phyloP scores from a whole-genome alignment of 1,140 invertebrate genomes.

The Calliopsis andreniformis region DNA sequence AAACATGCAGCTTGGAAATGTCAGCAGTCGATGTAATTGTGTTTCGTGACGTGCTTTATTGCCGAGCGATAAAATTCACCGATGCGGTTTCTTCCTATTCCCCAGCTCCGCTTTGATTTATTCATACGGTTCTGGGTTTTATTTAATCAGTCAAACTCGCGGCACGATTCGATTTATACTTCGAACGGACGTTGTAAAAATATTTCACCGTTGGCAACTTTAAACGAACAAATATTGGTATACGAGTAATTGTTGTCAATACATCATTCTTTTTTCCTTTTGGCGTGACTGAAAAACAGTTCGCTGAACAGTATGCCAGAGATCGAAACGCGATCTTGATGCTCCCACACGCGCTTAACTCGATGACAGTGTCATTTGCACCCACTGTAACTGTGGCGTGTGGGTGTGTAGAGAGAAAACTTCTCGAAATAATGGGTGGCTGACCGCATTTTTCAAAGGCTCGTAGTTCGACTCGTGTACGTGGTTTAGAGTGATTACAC shows the following conservation, averaged over 20 bases:
- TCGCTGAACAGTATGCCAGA: not conserved
- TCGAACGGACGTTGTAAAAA: not conserved
- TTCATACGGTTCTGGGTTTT: conserved; percentile 7
- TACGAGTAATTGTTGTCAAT: conserved; percentile 29
- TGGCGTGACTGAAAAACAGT: not conserved
- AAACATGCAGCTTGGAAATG: conserved; percentile 47
- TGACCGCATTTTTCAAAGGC: conserved; percentile 68
- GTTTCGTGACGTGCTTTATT: conserved; percentile 48
- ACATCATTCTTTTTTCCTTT: conserved; percentile 13
- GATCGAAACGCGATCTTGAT: conserved; percentile 14
- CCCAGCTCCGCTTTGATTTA: conserved; percentile 14
- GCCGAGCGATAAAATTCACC: conserved; percentile 43
- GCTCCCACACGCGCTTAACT: not conserved
- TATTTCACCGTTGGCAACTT: not conserved
- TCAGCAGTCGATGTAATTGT: conserved; percentile 50
- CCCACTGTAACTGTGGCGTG: no score
- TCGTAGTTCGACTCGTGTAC: conserved; percentile 64
- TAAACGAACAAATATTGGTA: not conserved
- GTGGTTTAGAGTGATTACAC: conserved; percentile 76
- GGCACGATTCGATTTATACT: conserved; percentile 31
- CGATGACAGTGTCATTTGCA: not conserved
- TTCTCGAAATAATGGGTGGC: conserved; percentile 64
- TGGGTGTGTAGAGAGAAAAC: conserved; percentile 56
- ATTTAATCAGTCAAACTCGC: conserved; percentile 26
- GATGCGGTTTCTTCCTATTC: conserved; percentile 31